phyloP scores from a whole-genome alignment of 2,113 vertebrate genomes.

The Ginglymostoma cirratum region DNA sequence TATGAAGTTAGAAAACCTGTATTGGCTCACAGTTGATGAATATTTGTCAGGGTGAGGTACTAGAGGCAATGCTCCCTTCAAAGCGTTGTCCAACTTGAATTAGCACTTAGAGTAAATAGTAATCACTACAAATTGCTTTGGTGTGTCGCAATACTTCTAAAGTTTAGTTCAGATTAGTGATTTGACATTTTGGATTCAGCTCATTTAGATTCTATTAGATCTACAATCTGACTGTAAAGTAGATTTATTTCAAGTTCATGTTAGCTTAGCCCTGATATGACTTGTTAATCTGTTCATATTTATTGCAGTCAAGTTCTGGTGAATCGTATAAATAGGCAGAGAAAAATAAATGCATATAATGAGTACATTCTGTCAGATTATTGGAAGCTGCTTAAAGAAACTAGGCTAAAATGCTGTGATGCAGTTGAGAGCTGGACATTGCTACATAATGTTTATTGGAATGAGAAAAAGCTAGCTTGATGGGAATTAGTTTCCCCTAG shows the following conservation, averaged over 20 bases:
- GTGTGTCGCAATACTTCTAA: not conserved
- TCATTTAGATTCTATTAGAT: not conserved
- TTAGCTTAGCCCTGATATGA: not conserved
- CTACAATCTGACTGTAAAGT: constrained; percentile 15
- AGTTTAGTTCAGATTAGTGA: not conserved
- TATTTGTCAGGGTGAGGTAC: not conserved
- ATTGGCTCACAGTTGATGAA: not conserved
- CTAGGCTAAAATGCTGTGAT: not conserved
- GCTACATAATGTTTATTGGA: constrained; percentile 21
- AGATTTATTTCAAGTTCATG: constrained; percentile 3
- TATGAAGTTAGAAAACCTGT: not conserved
- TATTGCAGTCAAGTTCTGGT: constrained; percentile 25
- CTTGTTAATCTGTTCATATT: constrained; percentile 20
- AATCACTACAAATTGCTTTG: not conserved
- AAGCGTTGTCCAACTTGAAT: not conserved
- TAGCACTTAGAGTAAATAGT: not conserved
- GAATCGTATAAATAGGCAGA: constrained; percentile 18
- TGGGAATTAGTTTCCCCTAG: constrained; percentile 32
- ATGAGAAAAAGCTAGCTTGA: constrained; percentile 33
- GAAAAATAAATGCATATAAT: not conserved
- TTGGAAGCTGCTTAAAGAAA: constrained; percentile 26
- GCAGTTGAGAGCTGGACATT: constrained; percentile 1
- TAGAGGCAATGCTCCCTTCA: not conserved
- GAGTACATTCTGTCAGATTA: constrained; percentile 30
- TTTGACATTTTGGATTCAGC: constrained; percentile 14